phyloP scores from a whole-genome alignment of 2,797 vertebrate species.

The Lindbergichthys nudifrons region DNA sequence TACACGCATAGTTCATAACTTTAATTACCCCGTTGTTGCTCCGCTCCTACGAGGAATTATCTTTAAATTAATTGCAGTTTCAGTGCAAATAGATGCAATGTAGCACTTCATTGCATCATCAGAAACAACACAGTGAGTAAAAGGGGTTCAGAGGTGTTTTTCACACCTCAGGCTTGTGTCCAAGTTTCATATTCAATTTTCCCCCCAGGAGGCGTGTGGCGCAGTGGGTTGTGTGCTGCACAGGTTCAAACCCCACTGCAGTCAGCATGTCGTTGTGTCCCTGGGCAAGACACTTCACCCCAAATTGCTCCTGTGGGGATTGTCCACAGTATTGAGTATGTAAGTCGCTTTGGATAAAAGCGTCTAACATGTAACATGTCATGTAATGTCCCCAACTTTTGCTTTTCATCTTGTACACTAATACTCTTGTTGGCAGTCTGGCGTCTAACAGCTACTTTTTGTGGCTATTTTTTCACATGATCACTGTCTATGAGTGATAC shows the following conservation, averaged over 20 bases:
- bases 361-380: too few relatives aligned
- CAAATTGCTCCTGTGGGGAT: too few relatives aligned
- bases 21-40: neutral
- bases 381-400: neutral
- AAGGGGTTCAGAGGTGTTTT: neutral
- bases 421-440: neutral
- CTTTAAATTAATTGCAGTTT: neutral
- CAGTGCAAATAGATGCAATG: slow-evolving; percentile 32
- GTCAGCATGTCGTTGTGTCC: too few relatives aligned
- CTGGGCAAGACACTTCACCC: too few relatives aligned
- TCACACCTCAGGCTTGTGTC: neutral
- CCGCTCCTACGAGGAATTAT: neutral
- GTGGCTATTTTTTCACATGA: neutral
- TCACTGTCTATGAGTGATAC: neutral
- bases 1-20: too few relatives aligned
- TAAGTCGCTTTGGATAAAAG: too few relatives aligned
- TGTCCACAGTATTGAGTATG: too few relatives aligned
- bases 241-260: too few relatives aligned
- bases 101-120: neutral
- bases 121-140: neutral
- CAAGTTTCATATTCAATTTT: slow-evolving; percentile 27
- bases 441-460: neutral
- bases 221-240: too few relatives aligned
- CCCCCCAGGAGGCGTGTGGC: too few relatives aligned
- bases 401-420: neutral